Conservation (phyloP, 2,797 vertebrate genomes). For the Argentina silus region DNA sequence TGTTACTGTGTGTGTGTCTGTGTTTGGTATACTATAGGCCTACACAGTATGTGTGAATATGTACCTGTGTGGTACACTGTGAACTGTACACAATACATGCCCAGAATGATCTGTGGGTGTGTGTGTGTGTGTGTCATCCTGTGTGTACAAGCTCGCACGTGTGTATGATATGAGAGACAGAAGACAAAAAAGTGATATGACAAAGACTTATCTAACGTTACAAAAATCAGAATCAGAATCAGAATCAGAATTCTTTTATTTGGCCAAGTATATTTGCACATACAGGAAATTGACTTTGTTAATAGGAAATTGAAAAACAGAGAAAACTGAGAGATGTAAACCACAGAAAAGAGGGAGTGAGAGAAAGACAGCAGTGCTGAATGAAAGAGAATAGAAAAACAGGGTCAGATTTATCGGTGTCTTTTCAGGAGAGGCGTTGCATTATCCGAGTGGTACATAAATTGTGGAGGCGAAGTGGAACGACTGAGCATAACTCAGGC, state of each 20-base stretch:
- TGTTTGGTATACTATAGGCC: no score
- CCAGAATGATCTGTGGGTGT: not conserved
- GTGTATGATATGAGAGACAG: not conserved
- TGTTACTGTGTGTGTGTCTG: no score
- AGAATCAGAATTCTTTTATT: no score
- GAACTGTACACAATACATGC: no score
- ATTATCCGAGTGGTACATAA: constrained; percentile 53
- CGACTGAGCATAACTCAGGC: constrained; percentile 47
- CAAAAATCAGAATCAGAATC: no score
- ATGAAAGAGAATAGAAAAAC: constrained; percentile 44
- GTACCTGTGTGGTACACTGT: no score
- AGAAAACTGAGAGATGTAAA: constrained; percentile 2
- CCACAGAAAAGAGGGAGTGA: constrained; percentile 20
- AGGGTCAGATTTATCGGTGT: constrained; percentile 55
- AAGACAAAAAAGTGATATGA: not conserved
- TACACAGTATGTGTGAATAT: no score
- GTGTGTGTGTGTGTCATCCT: not conserved
- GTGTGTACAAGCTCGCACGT: not conserved
- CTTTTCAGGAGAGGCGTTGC: constrained; percentile 44
- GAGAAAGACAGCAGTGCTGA: constrained; percentile 40
- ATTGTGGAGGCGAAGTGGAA: constrained; percentile 45
- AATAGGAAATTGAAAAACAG: no score
- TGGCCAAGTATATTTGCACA: no score
- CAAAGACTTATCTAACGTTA: not conserved
- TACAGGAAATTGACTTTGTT: no score